Evolutionary conservation across 2,797 vertebrate genomes (phyloP), one percentile per base, ranked within the genome.

Genomic region (Rhadinocentrus ornatus): DNA sequence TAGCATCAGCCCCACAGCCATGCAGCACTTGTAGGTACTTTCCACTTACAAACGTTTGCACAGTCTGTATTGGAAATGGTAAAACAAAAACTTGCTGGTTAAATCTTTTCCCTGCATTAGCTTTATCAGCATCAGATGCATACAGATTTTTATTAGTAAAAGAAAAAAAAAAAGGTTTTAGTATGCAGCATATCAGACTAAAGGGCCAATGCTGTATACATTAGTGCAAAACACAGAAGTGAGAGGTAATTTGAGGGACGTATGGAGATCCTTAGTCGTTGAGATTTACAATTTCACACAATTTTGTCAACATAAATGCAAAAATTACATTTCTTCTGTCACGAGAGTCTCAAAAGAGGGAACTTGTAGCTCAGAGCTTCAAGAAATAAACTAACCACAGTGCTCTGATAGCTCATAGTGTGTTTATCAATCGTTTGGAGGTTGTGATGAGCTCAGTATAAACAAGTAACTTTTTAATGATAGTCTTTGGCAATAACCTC

Each of bases 181-280:
- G 60, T 74, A 55, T 60, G 78, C 66, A 83, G 84, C 80, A 53
- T 48, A 12, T 66, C 35, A 50, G 57, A 56, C 44, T 8, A 22
- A 86, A 61, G 71, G 65, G 74, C 66, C 62, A 24, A 54, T 16
- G 78, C 75, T 69, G 66, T 78, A 72, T 66, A 80, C 72, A 73
- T 37, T 86, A 89, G 93, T 94, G 92, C 92, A 94, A 91, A 90
- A 80, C 63, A 80, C 57, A 57, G 71, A 57, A 71, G 26, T 24
- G 60, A 83, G 90, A 90, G 88, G 89, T 91, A 75, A 86, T 84
- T 35, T 76, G 75, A 71, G 61, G 9, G 50, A 81, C 10, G 10
- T n/a, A 74, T 2, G 71, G 11, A 62, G 18, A 60, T 58, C n/a
- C 76, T 57, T 55, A 68, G 35, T 50, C 34, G 65, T 72, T 20